Evolutionary conservation across 2,888 invertebrate species (phyloP), one percentile per base, ranked within the genome.

Genomic region (Petrolisthes cinctipes): DNA sequence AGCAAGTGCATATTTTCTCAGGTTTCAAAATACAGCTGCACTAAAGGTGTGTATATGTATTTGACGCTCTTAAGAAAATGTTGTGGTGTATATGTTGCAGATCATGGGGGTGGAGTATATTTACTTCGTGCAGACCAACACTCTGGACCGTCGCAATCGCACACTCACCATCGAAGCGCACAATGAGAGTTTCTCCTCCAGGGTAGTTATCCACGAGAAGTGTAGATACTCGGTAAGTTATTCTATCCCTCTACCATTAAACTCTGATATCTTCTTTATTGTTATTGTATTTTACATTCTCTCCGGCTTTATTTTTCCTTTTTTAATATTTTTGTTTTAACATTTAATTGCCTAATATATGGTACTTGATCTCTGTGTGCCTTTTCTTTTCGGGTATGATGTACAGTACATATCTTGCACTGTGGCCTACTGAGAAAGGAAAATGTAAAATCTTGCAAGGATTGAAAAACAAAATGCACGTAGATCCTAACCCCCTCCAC

Each of bases 71-170:
- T 1, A 37, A 2, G 37, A 37, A 37, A 37, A 37, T 37, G 37
- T 37, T 37, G 37, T 37, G 37, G 37, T 37, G 37, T 37, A 37
- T 37, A 37, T 37, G 5, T 82, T 79, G 6, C 94, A 97, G 97
- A 95, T 98, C 92, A 97, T 97, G 92, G 98, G 98, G 86, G 97
- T 98, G 54, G 98, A 98, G 92, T 95, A 95, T 93, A 95, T 98
- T 68, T 96, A 95, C 93, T 98, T 98, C 93, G 95, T 96, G 91
- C 98, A 98, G 94, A 96, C 95, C 93, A 98, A 98, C 93, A 95
- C 95, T 91, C 93, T 98, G 92, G 96, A 98, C 93, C 94, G 96
- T 91, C 94, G 95, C 91, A 95, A 94, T 91, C 95, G 97, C 86
- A 95, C 95, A 81, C 94, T 98, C 91, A 95, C 95, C 93, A 98